Base-by-base conservation (phyloP, 2,113 vertebrate genomes). In the Leiothrix lutea region DNA sequence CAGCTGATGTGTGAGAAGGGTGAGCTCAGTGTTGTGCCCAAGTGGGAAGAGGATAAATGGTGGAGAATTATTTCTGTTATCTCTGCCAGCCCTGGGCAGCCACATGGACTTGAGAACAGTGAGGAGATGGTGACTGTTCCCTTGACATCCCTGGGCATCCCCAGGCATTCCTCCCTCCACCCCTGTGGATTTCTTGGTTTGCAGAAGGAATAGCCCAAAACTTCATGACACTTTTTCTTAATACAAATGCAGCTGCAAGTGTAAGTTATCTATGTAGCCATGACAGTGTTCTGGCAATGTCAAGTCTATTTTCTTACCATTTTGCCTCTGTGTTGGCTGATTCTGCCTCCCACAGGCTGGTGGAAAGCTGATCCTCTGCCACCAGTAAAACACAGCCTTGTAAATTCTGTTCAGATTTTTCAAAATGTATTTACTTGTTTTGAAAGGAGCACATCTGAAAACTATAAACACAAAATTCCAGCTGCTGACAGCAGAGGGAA, bases 401-500 rank as follows among this genome's bases (percentile, higher is more conserved):
- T 77, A 64, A 93, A 82, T 60, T 50, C 71, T 62, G 61, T 40
- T 60, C n/a, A 50, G 62, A 23, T 28, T 14, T 16, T n/a, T 1
- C 2, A 44, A 70, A 42, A 90, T 8, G 1, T 51, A 35, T 64
- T 66, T 89, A 35, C 74, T 86, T 87, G 6, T 79, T 95, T 88
- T 85, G 64, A 61, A 66, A 33, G 29, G 64, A 90, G 36, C 87
- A 81, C 80, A 90, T 93, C 87, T 95, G 92, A 89, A 96, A 97
- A 64, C 42, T 12, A 67, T 92, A 81, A 90, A 70, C 40, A 36
- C 88, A 79, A 83, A 80, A 90, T 95, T 88, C 92, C 93, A 90
- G 84, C 80, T 95, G 75, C 90, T 74, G 82, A 94, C 97, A 97
- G 97, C 94, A 97, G 97, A 91, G 96, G 97, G 97, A 92, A 93